Evolutionary conservation across 2,797 vertebrate species (phyloP).

Genomic region (Geotrypetes seraphini): DNA sequence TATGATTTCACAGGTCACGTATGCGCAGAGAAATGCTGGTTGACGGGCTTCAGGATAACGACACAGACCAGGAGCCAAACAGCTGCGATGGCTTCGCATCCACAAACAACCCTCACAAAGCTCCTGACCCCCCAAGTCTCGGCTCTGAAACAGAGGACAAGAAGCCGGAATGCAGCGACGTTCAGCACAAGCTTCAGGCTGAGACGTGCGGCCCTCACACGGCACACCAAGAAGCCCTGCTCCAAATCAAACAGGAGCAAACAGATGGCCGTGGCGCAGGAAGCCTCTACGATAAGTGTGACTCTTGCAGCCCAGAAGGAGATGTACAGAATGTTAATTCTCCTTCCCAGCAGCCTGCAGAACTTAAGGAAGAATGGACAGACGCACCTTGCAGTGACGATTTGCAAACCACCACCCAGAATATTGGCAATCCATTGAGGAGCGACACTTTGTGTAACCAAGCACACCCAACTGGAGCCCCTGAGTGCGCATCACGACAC

Average conservation of each 20-base stretch:
- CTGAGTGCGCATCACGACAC: conserved; percentile 30
- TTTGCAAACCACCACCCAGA: conserved; percentile 5
- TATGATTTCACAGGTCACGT: conserved; percentile 71
- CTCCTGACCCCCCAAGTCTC: conserved; percentile 57
- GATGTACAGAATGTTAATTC: conserved; percentile 42
- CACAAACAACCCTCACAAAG: conserved; percentile 21
- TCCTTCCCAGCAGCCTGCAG: conserved; percentile 33
- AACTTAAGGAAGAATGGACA: conserved; percentile 50
- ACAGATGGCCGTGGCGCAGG: conserved; percentile 47
- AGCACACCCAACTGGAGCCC: conserved; percentile 24
- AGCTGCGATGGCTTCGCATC: conserved; percentile 31
- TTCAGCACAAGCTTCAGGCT: conserved; percentile 24
- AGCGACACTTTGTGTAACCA: conserved; percentile 38
- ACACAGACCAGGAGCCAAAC: conserved; percentile 74
- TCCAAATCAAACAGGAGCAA: conserved; percentile 77
- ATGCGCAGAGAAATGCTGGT: conserved; percentile 93
- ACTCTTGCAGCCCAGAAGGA: conserved; percentile 27
- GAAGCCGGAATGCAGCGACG: conserved; percentile 46
- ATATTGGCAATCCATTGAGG: conserved; percentile 29
- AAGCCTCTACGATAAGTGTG: conserved; percentile 22
- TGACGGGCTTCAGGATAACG: conserved; percentile 79
- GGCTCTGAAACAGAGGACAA: conserved; percentile 71
- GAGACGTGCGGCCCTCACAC: conserved; percentile 17
- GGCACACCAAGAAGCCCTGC: conserved; percentile 19
- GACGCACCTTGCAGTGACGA: conserved; percentile 8